Base-by-base conservation (phyloP, 1,140 invertebrate species). In the Microplitis demolitor region DNA sequence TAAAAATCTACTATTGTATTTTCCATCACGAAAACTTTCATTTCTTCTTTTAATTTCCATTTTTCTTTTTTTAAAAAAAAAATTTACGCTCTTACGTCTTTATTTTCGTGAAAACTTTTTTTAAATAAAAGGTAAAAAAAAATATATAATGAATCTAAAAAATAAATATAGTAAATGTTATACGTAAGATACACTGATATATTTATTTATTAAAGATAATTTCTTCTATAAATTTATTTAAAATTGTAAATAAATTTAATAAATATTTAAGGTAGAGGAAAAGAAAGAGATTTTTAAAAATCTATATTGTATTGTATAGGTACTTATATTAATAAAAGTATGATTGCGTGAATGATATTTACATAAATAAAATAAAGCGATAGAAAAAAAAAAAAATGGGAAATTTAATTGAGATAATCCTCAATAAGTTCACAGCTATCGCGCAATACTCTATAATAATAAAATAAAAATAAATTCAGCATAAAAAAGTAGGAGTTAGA, bases 371-470 rank as follows among this genome's bases (percentile, higher is more conserved):
- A 34, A n/a, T 31, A 62, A 9, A 37, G 58, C 37, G 45, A 68
- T 56, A 58, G 4, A 24, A 33, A 62, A 64, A 64, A 51, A 72
- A 16, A 33, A 33, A 58, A 73, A 69, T 50, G 50, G 37, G 4
- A 62, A 71, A 13, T n/a, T 66, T 45, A 45, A 45, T 45, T 9
- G 39, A 45, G 39, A 45, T 45, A 45, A 45, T 45, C 39, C 39
- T 45, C 8, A 45, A 45, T 45, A 45, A 5, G 53, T 69, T 69
- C 64, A 71, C 71, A 73, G 71, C 66, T 71, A 60, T 74, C 72
- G 64, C 53, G 69, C 73, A 76, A 76, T 76, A 76, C 73, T 74
- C 69, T 69, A 74, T 60, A 68, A 34, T 31, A 74, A 69, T 66
- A 73, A 72, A 51, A 35, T 6, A 35, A 16, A 64, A 24, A 63